Conservation (phyloP, 1,140 invertebrate genomes). For the Metaphire vulgaris region DNA sequence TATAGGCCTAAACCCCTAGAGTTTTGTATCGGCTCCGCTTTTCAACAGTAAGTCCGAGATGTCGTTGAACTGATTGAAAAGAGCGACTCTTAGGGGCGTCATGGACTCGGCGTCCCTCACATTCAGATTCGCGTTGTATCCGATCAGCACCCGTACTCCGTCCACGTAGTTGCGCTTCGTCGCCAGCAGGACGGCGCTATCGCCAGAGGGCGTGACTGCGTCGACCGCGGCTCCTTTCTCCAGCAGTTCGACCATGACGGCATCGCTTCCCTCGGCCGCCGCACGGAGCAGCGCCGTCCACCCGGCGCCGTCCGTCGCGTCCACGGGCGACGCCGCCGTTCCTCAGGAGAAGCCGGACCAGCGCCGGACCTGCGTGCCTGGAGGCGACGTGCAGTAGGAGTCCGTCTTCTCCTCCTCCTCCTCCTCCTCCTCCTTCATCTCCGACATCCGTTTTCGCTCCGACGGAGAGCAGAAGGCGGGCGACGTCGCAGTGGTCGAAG, state of each 20-base stretch:
- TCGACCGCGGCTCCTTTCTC: not conserved
- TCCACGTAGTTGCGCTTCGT: not conserved
- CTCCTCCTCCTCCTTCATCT: not conserved
- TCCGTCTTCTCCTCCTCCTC: not conserved
- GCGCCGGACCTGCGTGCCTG: constrained; percentile 1
- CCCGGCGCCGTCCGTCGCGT: not conserved
- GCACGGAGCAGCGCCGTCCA: not conserved
- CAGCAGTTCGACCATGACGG: not conserved
- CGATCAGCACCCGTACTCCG: not conserved
- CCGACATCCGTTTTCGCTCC: not conserved
- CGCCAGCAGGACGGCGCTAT: not conserved
- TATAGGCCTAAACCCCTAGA: not conserved
- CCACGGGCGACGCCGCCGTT: not conserved
- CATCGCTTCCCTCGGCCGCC: not conserved
- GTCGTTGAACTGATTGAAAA: not conserved
- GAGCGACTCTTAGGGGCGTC: not conserved
- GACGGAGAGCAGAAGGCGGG: constrained; percentile 4
- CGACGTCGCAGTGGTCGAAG: constrained; percentile 6
- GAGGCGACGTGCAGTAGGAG: constrained; percentile 16
- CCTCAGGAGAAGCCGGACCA: constrained; percentile 4
- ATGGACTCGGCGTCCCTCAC: not conserved
- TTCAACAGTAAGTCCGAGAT: not conserved
- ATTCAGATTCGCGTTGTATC: not conserved
- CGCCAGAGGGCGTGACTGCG: not conserved
- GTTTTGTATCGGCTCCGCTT: not conserved